phyloP scores from a whole-genome alignment of 1,140 invertebrate species.

The Drosophila asahinai region DNA sequence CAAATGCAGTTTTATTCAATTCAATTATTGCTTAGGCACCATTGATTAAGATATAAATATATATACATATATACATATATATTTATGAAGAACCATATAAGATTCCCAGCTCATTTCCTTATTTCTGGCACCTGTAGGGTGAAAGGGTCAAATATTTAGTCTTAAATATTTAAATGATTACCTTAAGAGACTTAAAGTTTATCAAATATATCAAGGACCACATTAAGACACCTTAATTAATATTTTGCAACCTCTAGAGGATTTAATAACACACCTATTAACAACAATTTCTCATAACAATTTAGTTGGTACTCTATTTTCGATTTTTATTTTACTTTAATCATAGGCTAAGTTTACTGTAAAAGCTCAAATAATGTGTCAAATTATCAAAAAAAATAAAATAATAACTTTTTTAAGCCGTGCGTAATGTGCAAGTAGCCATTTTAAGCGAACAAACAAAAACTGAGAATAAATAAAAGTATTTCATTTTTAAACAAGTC shows the following conservation, averaged over 20 bases:
- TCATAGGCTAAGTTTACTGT: slow-evolving; percentile 15
- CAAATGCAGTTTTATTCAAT: no score
- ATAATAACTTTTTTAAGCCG: slow-evolving; percentile 23
- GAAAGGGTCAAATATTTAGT: no score
- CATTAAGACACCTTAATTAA: background rate
- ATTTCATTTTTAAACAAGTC: slow-evolving; percentile 23
- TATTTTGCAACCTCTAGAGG: background rate
- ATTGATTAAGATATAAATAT: no score
- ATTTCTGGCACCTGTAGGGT: no score
- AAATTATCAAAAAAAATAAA: slow-evolving; percentile 10
- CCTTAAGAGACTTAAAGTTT: background rate
- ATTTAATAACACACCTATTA: background rate
- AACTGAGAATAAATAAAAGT: slow-evolving; percentile 27
- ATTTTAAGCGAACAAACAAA: slow-evolving; percentile 20
- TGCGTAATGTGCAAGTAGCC: slow-evolving; percentile 21
- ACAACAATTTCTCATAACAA: slow-evolving; percentile 10
- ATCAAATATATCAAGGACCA: background rate
- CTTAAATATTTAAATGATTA: background rate
- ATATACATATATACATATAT: no score
- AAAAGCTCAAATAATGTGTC: slow-evolving; percentile 26
- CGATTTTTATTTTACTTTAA: slow-evolving; percentile 21
- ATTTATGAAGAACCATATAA: no score
- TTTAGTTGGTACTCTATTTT: slow-evolving; percentile 16
- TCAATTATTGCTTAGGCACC: no score
- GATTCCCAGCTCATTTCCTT: no score